These are phyloP conservation scores for Saccopteryx leptura DNA, from an alignment of 2,113 vertebrate species.

Conservation along the genomic window DNA sequence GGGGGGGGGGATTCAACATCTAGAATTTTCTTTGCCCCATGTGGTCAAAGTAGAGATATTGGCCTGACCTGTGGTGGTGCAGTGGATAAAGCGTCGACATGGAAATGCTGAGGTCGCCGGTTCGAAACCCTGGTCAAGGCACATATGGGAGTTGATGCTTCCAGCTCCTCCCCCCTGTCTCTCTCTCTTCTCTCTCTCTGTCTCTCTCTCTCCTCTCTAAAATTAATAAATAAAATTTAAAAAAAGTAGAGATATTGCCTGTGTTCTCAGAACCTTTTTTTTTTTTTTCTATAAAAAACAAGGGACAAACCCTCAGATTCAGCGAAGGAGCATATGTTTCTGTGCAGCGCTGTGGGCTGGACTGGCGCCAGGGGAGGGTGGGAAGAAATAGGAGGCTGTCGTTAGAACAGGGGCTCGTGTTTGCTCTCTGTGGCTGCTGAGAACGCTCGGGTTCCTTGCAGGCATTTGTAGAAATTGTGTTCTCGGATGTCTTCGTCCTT, in stretches of 20 bases:
- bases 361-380: not conserved
- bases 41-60: not conserved
- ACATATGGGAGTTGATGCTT: no score
- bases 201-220: no score
- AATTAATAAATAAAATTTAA: no score
- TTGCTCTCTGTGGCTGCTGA: fast-evolving
- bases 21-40: not conserved
- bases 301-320: not conserved
- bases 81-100: no score
- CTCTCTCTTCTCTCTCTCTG: no score
- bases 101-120: no score
- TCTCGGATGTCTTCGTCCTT: not conserved
- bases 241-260: no score
- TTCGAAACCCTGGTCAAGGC: no score
- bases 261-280: not conserved
- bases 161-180: no score
- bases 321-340: fast-evolving
- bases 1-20: not conserved
- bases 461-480: not conserved
- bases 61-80: no score
- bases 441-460: fast-evolving
- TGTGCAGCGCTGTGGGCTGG: not conserved
- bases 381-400: not conserved
- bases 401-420: not conserved
- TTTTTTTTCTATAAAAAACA: not conserved